Percentiles rank a stretch among this genome's conserved stretches.
Conservation (phyloP, 2,797 vertebrate genomes). For the Rhinogobio ventralis region DNA sequence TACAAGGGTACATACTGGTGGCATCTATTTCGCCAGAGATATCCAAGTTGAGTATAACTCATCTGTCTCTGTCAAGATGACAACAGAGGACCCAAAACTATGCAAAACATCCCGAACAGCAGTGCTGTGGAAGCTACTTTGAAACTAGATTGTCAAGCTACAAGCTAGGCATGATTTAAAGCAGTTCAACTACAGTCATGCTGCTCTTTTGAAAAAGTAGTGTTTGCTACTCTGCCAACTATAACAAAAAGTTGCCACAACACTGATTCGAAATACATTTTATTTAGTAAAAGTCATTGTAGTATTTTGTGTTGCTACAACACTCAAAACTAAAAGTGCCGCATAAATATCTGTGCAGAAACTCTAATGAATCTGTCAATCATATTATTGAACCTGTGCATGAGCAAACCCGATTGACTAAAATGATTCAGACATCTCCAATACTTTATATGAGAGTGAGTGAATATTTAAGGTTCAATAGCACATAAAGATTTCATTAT, state of each 20-base stretch:
- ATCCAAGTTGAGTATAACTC: constrained; percentile 12
- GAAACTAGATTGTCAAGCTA: constrained; percentile 10
- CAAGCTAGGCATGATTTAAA: constrained; percentile 17
- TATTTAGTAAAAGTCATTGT: not conserved
- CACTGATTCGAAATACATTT: not conserved
- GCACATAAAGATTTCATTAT: too few relatives aligned
- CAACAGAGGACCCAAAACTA: constrained; percentile 4
- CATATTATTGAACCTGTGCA: not conserved
- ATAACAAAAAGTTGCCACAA: not conserved
- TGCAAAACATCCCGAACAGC: constrained; percentile 20
- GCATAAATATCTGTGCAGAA: not conserved
- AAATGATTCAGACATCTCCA: not conserved
- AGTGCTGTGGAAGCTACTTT: constrained; percentile 14
- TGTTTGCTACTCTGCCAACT: not conserved
- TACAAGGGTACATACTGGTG: not conserved
- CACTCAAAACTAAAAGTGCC: not conserved
- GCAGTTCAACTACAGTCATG: not conserved
- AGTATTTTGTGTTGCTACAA: not conserved
- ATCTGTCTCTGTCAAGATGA: constrained; percentile 33
- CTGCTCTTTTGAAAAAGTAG: constrained; percentile 3
- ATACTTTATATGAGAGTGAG: not conserved
- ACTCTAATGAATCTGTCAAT: not conserved
- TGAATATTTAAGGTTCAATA: not conserved
- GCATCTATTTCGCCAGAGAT: constrained; percentile 34
- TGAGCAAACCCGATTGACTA: not conserved